These are phyloP conservation scores for Thumatha senex DNA, from an alignment of 2,888 invertebrate species.

Conservation along the genomic window DNA sequence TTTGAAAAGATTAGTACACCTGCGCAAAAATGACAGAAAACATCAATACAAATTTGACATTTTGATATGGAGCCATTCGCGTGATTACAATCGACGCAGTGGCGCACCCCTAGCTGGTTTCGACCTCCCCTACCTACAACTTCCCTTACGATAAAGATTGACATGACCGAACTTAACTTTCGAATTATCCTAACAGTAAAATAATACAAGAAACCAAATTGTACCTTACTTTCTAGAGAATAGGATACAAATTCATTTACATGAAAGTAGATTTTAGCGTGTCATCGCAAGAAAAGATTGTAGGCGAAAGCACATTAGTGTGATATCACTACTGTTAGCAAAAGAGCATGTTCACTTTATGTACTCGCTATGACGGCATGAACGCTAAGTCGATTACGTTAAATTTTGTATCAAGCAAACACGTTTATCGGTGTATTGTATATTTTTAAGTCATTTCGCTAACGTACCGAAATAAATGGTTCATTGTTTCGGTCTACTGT, in stretches of 20 bases:
- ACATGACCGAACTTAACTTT: slow-evolving; percentile 72
- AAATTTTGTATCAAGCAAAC: slow-evolving; percentile 74
- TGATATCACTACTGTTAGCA: slow-evolving; percentile 75
- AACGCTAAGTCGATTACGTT: slow-evolving; percentile 69
- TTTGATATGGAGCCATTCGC: slow-evolving; percentile 81
- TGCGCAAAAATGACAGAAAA: slow-evolving; percentile 65
- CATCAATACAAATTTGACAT: slow-evolving; percentile 77
- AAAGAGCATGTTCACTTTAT: slow-evolving; percentile 73
- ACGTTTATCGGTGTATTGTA: slow-evolving; percentile 57
- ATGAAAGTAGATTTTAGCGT: slow-evolving; percentile 61
- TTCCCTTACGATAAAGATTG: slow-evolving; percentile 82
- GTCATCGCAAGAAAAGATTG: slow-evolving; percentile 81
- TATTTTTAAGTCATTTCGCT: slow-evolving; percentile 36
- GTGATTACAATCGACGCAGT: slow-evolving; percentile 81
- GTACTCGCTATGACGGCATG: slow-evolving; percentile 58
- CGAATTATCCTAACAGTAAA: slow-evolving; percentile 72
- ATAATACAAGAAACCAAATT: slow-evolving; percentile 45
- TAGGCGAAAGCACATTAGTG: slow-evolving; percentile 79
- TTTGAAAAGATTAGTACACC: slow-evolving; percentile 46
- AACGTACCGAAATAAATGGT: slow-evolving; percentile 32
- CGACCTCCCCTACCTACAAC: slow-evolving; percentile 67
- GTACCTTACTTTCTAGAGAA: slow-evolving; percentile 43
- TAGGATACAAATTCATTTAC: slow-evolving; percentile 53
- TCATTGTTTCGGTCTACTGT: slow-evolving; percentile 30
- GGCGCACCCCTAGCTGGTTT: slow-evolving; percentile 69